Conservation (phyloP, 2,797 vertebrate species). For the Xenops minutus region DNA sequence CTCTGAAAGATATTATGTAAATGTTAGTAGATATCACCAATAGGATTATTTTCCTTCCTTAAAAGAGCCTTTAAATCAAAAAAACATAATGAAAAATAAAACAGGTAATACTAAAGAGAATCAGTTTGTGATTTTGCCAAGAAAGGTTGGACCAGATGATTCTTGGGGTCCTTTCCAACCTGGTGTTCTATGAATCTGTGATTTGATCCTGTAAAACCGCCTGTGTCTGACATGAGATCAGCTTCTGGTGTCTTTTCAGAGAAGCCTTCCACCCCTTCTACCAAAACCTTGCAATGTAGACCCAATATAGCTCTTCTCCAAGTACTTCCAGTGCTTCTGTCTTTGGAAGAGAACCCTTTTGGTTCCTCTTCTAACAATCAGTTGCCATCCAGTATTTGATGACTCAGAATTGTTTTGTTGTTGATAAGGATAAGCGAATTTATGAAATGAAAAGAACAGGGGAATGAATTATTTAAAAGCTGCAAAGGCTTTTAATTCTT, state of each 20-base stretch:
- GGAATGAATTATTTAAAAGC: neutral
- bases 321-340: neutral
- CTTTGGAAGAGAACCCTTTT: neutral
- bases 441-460: neutral
- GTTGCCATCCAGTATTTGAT: neutral
- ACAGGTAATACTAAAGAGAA: neutral
- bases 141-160: neutral
- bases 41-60: neutral
- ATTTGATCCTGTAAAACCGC: neutral
- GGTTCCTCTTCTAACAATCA: neutral
- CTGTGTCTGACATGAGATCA: neutral
- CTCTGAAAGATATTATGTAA: neutral
- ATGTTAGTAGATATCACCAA: neutral
- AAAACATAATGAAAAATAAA: neutral
- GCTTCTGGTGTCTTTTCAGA: neutral
- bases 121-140: neutral
- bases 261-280: rapidly evolving
- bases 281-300: neutral
- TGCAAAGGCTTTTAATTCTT: neutral
- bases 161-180: neutral
- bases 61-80: neutral
- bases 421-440: neutral
- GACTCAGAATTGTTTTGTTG: neutral
- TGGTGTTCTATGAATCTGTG: neutral
- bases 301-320: neutral